Conservation (phyloP, 2,888 invertebrate species). For the Linnaemya vulpina region DNA sequence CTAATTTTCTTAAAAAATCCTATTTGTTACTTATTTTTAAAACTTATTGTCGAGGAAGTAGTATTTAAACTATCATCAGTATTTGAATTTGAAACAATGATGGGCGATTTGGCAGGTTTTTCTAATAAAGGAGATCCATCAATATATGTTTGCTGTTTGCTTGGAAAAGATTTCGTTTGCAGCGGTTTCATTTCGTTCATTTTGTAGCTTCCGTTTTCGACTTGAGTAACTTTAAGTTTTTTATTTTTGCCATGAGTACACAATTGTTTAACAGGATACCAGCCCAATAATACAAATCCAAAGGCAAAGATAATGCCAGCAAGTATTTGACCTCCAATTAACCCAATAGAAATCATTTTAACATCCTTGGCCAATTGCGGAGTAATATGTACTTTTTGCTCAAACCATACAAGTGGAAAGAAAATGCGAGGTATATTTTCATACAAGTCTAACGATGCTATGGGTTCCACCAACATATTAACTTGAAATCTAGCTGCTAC, state of each 20-base stretch:
- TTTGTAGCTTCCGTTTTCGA: slow-evolving; percentile 75
- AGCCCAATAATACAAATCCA: slow-evolving; percentile 82
- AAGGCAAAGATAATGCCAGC: slow-evolving; percentile 83
- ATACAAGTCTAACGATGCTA: slow-evolving; percentile 85
- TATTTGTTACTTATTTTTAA: slow-evolving; percentile 37
- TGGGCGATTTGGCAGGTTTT: slow-evolving; percentile 33
- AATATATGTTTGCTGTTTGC: slow-evolving; percentile 72
- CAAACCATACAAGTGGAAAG: slow-evolving; percentile 92
- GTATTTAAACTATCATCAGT: slow-evolving; percentile 54
- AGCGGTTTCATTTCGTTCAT: slow-evolving; percentile 75
- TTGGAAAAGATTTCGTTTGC: slow-evolving; percentile 67
- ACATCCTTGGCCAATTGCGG: slow-evolving; percentile 85
- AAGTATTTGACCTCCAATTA: slow-evolving; percentile 84
- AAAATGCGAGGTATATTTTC: slow-evolving; percentile 87
- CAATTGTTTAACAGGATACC: slow-evolving; percentile 78
- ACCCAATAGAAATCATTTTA: slow-evolving; percentile 83
- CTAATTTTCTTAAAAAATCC: slow-evolving; percentile 20
- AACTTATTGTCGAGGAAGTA: slow-evolving; percentile 45
- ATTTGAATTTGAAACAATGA: slow-evolving; percentile 36
- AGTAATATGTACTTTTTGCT: slow-evolving; percentile 87
- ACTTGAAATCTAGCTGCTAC: slow-evolving; percentile 91
- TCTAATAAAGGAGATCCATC: slow-evolving; percentile 79
- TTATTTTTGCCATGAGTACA: slow-evolving; percentile 73
- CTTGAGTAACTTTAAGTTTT: slow-evolving; percentile 71
- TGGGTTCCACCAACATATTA: slow-evolving; percentile 89